These are phyloP conservation scores for Labia minor DNA, from an alignment of 2,888 invertebrate genomes.

Conservation along the genomic window DNA sequence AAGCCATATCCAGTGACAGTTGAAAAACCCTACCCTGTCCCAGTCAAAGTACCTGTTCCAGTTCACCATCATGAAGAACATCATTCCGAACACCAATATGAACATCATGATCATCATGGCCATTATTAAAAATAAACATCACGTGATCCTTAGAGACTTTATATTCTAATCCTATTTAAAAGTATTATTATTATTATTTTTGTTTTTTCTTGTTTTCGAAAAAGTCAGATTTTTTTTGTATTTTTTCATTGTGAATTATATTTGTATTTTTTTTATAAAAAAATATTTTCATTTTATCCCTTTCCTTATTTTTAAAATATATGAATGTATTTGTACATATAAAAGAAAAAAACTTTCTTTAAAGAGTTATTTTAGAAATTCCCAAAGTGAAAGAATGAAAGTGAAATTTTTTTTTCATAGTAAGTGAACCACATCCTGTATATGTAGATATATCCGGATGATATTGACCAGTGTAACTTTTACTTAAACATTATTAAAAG, in stretches of 20 bases:
- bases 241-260: not conserved
- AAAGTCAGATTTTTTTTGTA: not conserved
- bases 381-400: too few species aligned
- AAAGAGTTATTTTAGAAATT: too few species aligned
- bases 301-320: not conserved
- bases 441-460: too few species aligned
- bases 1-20: not conserved
- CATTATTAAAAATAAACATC: not conserved
- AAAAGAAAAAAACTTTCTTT: too few species aligned
- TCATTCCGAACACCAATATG: not conserved
- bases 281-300: not conserved
- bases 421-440: too few species aligned
- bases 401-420: too few species aligned
- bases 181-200: not conserved
- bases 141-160: not conserved
- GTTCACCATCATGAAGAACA: not conserved
- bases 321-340: not conserved
- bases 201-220: not conserved
- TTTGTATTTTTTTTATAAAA: not conserved
- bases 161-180: conserved; percentile 3
- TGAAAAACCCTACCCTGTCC: not conserved
- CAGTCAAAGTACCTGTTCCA: not conserved
- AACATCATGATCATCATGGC: not conserved
- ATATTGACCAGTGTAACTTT: too few species aligned
- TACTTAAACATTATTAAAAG: too few species aligned